These are phyloP conservation scores for Pseudopodoces humilis DNA, from an alignment of 2,113 vertebrate species.

Conservation along the genomic window DNA sequence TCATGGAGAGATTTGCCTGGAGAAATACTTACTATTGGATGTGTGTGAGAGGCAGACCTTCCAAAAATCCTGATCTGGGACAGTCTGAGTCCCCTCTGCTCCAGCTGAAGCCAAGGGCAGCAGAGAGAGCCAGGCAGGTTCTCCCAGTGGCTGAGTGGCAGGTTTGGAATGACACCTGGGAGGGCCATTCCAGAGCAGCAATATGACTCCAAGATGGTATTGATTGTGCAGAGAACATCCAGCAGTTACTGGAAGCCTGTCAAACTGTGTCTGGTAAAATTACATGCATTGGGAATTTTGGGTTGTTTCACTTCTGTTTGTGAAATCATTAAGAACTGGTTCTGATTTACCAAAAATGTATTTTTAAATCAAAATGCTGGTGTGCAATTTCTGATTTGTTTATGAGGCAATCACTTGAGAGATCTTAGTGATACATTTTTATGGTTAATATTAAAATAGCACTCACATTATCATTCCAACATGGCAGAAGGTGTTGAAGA, in stretches of 20 bases:
- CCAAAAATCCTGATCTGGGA: not conserved
- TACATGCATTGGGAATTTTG: not conserved
- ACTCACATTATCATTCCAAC: not conserved
- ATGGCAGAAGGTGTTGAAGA: not conserved
- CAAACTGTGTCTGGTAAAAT: not conserved
- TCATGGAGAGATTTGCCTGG: not conserved
- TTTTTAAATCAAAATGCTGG: not conserved
- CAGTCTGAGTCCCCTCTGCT: not conserved
- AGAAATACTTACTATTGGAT: not conserved
- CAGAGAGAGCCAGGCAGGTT: not conserved
- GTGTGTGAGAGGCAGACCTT: not conserved
- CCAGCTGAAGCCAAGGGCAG: not conserved
- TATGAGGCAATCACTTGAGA: not conserved
- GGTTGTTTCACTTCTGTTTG: not conserved
- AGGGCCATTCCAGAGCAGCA: no score
- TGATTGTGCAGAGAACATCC: not conserved
- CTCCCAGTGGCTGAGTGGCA: not conserved
- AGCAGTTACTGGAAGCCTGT: not conserved
- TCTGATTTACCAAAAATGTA: not conserved
- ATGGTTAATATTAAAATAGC: not conserved
- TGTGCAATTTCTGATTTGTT: not conserved
- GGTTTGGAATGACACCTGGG: not conserved
- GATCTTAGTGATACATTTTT: not conserved
- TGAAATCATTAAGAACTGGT: not conserved
- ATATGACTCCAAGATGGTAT: not conserved